phyloP scores from a whole-genome alignment of 2,113 vertebrate genomes.

The Micronycteris hirsuta region DNA sequence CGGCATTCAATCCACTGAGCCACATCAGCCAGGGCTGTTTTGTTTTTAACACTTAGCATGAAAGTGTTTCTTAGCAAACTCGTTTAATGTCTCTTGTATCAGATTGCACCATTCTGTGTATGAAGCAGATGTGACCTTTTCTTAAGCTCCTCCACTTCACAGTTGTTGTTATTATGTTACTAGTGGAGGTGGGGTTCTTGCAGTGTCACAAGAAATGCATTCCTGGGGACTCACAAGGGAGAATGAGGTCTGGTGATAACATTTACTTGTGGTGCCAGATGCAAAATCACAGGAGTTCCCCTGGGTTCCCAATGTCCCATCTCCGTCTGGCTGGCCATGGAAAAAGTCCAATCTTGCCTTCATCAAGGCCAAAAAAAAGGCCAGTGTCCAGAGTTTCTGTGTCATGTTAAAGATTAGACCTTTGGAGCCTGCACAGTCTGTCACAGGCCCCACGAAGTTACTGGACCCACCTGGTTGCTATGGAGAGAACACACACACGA shows the following conservation, averaged over 20 bases:
- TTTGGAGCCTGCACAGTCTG: too few species aligned
- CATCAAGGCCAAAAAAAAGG: background rate
- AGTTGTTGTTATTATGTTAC: background rate
- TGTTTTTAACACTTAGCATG: conserved; percentile 36
- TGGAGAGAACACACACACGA: too few species aligned
- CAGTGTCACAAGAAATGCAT: too few species aligned
- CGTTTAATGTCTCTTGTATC: background rate
- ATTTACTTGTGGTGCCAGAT: background rate
- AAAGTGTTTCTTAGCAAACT: background rate
- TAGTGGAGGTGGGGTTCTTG: background rate
- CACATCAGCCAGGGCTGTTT: too few species aligned
- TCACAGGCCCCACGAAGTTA: too few species aligned
- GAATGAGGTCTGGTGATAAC: background rate
- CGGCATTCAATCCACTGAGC: too few species aligned
- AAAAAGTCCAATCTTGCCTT: background rate
- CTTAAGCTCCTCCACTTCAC: conserved; percentile 11
- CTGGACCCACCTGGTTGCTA: too few species aligned
- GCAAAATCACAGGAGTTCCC: background rate
- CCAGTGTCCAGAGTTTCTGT: background rate
- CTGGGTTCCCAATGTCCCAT: background rate
- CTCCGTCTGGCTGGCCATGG: background rate
- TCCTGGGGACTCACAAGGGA: background rate
- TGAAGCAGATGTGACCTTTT: conserved; percentile 27
- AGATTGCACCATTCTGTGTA: conserved; percentile 19
- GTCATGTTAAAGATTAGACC: too few species aligned